Base-by-base conservation (phyloP, 53 echinoderm and acorn worm species). In the Glandiceps talaboti region DNA sequence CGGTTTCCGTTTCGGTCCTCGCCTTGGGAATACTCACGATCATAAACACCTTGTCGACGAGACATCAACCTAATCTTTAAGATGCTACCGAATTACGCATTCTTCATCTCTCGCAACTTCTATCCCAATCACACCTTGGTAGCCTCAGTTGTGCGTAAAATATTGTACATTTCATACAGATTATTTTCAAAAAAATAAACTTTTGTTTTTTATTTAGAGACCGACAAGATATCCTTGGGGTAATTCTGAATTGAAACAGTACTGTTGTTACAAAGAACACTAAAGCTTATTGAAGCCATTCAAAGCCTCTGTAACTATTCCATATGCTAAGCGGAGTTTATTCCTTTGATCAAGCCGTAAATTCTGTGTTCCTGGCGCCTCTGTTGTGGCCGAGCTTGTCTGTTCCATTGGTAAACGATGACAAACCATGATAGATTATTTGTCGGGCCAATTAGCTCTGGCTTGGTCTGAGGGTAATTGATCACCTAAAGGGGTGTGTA, bases 381-480 rank as follows among this genome's bases (percentile, higher is more conserved):
- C 74, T 75, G 85, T 82, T 85, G 85, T 45, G 20, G 90, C 83
- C 85, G 89, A 84, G 85, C 92, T 96, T 90, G 90, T 87, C 89
- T 75, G 73, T 29, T 78, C 87, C 79, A 91, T 45, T 12, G 64
- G 6, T 45, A 91, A 86, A 82, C 81, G 85, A 83, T 96, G 97
- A 92, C 97, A 92, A 96, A 96, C 90, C 85, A 80, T 96, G 97
- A 96, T 90, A 90, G 93, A 96, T 92, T 91, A 92, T 96, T 96
- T 92, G 92, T 89, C 87, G 89, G 88, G 79, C 86, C 97, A 96
- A 96, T 96, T 96, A 96, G 97, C 92, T 88, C 85, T 77, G 87
- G 85, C 87, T 77, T 90, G 86, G 91, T 85, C 85, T 73, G 31
- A 27, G 73, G 82, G 93, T 93, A 93, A 93, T 93, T 88, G 93